Evolutionary conservation across 2,797 vertebrate species (phyloP).

Genomic region (Brachymystax lenok): DNA sequence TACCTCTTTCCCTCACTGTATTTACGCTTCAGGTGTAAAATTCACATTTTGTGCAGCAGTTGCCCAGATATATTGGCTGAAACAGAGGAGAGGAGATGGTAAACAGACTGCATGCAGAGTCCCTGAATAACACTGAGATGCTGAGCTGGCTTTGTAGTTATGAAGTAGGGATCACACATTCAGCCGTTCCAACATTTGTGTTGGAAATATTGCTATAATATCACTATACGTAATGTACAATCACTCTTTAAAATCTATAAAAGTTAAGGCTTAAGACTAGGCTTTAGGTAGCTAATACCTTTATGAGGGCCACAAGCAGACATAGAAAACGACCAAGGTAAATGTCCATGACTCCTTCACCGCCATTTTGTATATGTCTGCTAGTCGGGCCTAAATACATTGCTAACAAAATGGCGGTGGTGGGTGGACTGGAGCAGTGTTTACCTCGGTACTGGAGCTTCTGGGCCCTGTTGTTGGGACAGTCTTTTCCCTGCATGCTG

Average conservation of each 20-base stretch:
- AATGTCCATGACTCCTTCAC: background rate
- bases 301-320: no score
- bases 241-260: background rate
- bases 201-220: background rate
- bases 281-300: no score
- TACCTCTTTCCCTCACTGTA: conserved; percentile 36
- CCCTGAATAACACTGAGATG: conserved; percentile 28
- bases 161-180: background rate
- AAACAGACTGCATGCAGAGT: conserved; percentile 28
- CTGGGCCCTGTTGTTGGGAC: conserved; percentile 97
- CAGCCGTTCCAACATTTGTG: background rate
- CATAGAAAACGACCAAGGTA: background rate
- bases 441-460: conserved; percentile 98
- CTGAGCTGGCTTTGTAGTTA: background rate
- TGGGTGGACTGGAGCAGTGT: conserved; percentile 17
- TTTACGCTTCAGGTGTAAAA: conserved; percentile 47
- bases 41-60: conserved; percentile 44
- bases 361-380: background rate
- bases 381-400: background rate
- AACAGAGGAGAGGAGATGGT: conserved; percentile 43
- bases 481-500: conserved; percentile 98
- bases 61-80: conserved; percentile 44
- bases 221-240: background rate
- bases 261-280: background rate
- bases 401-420: background rate